These are phyloP conservation scores for Maniola jurtina DNA, from an alignment of 1,140 invertebrate genomes.

Conservation along the genomic window DNA sequence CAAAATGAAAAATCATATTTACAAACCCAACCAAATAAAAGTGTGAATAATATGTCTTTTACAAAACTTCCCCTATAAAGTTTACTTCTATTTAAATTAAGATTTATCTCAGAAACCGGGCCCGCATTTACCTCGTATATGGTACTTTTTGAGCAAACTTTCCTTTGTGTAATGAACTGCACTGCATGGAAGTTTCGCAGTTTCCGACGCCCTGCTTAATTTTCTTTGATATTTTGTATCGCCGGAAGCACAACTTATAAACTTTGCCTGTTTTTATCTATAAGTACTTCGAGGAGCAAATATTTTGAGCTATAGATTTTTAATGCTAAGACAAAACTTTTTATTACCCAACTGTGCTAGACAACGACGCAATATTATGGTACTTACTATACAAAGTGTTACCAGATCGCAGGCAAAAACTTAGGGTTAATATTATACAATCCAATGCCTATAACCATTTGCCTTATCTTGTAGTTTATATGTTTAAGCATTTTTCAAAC, in stretches of 20 bases:
- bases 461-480: too few relatives aligned
- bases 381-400: too few relatives aligned
- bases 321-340: too few relatives aligned
- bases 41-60: conserved; percentile 1
- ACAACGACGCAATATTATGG: too few relatives aligned
- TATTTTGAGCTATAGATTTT: too few relatives aligned
- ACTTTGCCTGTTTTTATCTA: neutral
- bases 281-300: neutral
- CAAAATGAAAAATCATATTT: neutral
- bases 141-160: conserved; percentile 38
- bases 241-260: conserved; percentile 14
- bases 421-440: too few relatives aligned
- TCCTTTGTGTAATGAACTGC: conserved; percentile 50
- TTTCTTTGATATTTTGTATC: conserved; percentile 43
- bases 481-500: too few relatives aligned
- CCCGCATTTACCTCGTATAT: conserved; percentile 10
- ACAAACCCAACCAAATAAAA: neutral
- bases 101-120: neutral
- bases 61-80: neutral
- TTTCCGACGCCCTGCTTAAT: conserved; percentile 33
- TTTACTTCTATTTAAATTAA: conserved; percentile 1
- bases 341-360: too few relatives aligned
- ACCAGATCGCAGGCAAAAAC: too few relatives aligned
- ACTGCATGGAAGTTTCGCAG: conserved; percentile 24
- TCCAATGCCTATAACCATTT: too few relatives aligned